Conservation (phyloP, 2,888 invertebrate species). For the Fragum whitleyi region DNA sequence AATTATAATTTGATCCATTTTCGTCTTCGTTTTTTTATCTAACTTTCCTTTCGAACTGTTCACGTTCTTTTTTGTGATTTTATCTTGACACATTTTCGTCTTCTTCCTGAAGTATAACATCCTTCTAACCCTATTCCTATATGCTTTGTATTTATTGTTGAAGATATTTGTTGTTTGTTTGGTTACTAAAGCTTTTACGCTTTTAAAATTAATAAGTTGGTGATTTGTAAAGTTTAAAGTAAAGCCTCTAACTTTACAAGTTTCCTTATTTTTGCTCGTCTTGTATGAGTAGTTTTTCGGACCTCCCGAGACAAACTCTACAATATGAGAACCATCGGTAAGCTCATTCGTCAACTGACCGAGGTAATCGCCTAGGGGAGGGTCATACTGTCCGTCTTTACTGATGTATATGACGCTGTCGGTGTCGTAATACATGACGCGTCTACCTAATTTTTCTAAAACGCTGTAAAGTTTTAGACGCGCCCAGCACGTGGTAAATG, state of each 20-base stretch:
- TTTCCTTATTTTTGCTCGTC: constrained; percentile 39
- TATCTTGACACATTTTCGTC: neutral
- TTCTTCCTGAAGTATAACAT: neutral
- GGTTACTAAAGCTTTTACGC: constrained; percentile 35
- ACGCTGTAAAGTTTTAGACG: constrained; percentile 41
- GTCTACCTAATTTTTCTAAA: constrained; percentile 28
- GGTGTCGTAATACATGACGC: constrained; percentile 35
- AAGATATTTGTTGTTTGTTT: neutral
- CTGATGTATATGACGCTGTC: constrained; percentile 43
- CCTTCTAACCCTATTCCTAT: neutral
- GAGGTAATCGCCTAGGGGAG: constrained; percentile 36
- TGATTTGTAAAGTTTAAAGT: constrained; percentile 65
- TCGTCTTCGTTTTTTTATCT: no score
- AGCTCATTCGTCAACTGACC: constrained; percentile 38
- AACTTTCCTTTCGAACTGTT: no score
- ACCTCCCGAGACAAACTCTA: constrained; percentile 40
- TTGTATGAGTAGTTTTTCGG: constrained; percentile 39
- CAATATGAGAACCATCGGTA: constrained; percentile 23
- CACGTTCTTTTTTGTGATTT: neutral
- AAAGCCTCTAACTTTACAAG: constrained; percentile 73
- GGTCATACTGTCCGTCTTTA: constrained; percentile 29
- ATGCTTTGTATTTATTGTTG: neutral
- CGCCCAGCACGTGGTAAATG: constrained; percentile 44
- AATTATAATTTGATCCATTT: neutral
- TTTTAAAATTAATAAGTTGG: constrained; percentile 43